Conservation (phyloP, 2,113 vertebrate species). For the Callionymus lyra region DNA sequence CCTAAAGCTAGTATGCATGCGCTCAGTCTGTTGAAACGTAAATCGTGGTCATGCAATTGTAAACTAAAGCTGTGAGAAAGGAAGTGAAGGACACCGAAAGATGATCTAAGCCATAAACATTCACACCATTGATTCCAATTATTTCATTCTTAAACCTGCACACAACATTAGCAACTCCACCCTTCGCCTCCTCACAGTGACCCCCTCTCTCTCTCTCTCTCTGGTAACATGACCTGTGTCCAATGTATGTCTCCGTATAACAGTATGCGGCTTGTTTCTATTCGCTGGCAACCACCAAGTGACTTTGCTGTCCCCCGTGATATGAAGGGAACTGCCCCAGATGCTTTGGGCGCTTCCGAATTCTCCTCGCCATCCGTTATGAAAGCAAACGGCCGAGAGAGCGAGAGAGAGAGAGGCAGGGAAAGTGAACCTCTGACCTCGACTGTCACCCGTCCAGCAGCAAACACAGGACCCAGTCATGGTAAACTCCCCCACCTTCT, state of each 20-base stretch:
- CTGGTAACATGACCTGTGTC: conserved; percentile 37
- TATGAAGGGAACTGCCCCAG: conserved; percentile 56
- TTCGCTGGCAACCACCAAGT: conserved; percentile 35
- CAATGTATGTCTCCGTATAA: conserved; percentile 35
- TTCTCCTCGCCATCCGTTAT: conserved; percentile 32
- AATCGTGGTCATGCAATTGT: conserved; percentile 6
- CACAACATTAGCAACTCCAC: conserved; percentile 10
- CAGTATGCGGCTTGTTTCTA: conserved; percentile 66
- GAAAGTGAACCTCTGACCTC: conserved; percentile 45
- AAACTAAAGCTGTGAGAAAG: conserved; percentile 5
- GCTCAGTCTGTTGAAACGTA: conserved; percentile 4
- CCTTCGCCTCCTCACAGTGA: conserved; percentile 38
- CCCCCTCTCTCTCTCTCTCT: conserved; percentile 32
- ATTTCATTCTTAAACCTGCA: conserved; percentile 19
- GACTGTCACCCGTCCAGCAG: conserved; percentile 42
- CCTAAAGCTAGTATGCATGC: conserved; percentile 2
- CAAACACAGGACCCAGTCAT: conserved; percentile 48
- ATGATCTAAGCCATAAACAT: too few relatives aligned
- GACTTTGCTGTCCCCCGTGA: conserved; percentile 53
- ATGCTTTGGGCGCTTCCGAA: conserved; percentile 38
- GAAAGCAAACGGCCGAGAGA: conserved; percentile 15
- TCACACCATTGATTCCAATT: conserved; percentile 12
- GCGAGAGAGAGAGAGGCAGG: conserved; percentile 25
- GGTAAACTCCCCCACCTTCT: conserved; percentile 7
- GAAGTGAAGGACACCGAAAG: conserved; percentile 9